Conservation (phyloP, 1,140 invertebrate species). For the Zaprionus vittiger region DNA sequence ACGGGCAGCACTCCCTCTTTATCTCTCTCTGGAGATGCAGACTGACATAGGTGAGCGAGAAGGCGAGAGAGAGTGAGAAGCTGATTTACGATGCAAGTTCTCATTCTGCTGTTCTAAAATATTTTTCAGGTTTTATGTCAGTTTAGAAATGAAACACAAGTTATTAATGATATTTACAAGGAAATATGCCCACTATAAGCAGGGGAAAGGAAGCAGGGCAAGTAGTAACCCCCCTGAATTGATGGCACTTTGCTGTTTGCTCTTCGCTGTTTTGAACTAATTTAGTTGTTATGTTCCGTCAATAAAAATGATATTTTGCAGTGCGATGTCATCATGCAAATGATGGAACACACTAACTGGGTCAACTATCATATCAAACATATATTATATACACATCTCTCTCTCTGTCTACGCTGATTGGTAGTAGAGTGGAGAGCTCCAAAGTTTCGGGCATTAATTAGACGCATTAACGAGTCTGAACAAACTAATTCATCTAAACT, state of each 20-base stretch:
- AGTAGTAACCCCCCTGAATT: neutral
- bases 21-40: neutral
- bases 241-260: constrained; percentile 27
- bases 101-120: constrained; percentile 35
- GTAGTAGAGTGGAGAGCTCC: constrained; percentile 10
- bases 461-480: constrained; percentile 61
- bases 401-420: constrained; percentile 41
- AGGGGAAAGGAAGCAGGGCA: too few species aligned
- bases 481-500: constrained; percentile 82
- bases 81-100: constrained; percentile 32
- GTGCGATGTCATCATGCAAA: constrained; percentile 18
- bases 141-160: constrained; percentile 36
- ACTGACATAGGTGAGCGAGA: neutral
- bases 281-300: constrained; percentile 66
- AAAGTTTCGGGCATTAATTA: constrained; percentile 67
- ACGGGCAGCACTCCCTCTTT: neutral
- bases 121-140: constrained; percentile 56
- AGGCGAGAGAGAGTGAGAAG: neutral
- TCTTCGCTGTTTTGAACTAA: constrained; percentile 48
- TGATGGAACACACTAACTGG: constrained; percentile 34
- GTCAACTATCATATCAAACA: constrained; percentile 20
- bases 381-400: neutral
- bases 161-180: constrained; percentile 45
- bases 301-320: constrained; percentile 47
- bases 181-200: rapidly evolving